phyloP scores from a whole-genome alignment of 2,888 invertebrate genomes.

The Frankliniella fusca region DNA sequence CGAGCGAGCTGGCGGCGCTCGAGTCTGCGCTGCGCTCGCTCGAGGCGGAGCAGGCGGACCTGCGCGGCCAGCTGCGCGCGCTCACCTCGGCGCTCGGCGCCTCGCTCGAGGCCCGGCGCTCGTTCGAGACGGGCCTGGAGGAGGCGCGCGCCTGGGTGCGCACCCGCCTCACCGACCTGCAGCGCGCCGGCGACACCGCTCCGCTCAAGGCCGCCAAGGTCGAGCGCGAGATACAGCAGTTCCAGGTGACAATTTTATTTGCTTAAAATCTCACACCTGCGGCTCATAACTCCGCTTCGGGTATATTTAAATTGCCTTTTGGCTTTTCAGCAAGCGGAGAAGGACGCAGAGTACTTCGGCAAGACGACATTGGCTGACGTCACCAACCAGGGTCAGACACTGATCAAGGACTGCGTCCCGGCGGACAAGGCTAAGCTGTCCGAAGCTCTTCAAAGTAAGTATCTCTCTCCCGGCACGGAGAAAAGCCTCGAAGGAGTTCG shows the following conservation, averaged over 20 bases:
- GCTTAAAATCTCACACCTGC: too few species aligned
- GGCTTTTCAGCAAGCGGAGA: conserved; percentile 56
- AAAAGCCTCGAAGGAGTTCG: too few species aligned
- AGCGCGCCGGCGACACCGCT: conserved; percentile 69
- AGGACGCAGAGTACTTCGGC: conserved; percentile 71
- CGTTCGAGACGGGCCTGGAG: conserved; percentile 70
- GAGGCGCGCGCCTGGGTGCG: conserved; percentile 76
- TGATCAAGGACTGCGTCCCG: conserved; percentile 78
- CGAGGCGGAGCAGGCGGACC: conserved; percentile 72
- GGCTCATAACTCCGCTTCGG: background rate
- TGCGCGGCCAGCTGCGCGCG: conserved; percentile 69
- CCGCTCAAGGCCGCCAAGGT: conserved; percentile 76
- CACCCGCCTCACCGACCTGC: conserved; percentile 55
- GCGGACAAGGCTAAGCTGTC: conserved; percentile 47
- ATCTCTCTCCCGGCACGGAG: background rate
- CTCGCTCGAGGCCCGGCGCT: conserved; percentile 10
- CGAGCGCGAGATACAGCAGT: conserved; percentile 73
- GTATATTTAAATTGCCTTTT: conserved; percentile 24
- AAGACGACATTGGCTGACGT: conserved; percentile 71
- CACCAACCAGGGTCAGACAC: conserved; percentile 67
- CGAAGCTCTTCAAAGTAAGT: conserved; percentile 41
- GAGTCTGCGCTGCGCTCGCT: conserved; percentile 69
- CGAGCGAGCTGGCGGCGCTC: conserved; percentile 74
- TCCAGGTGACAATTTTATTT: conserved; percentile 54
- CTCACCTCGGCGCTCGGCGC: background rate